phyloP scores from a whole-genome alignment of 2,888 invertebrate genomes.

The Chirona hameri region DNA sequence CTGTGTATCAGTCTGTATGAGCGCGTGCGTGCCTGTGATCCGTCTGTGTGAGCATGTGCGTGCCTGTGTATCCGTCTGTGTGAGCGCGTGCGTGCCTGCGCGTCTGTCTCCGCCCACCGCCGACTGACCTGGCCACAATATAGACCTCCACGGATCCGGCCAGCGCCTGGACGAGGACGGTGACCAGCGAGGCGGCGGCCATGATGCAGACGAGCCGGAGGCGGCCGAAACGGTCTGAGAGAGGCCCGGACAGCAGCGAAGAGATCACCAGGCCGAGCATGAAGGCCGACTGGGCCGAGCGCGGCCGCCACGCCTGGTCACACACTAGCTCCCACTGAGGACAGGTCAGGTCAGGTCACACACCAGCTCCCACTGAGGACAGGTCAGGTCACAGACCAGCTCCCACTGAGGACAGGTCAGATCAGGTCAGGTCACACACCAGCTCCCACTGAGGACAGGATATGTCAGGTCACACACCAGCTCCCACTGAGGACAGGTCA shows the following conservation, averaged over 20 bases:
- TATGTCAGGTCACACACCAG: background rate
- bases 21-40: too few species aligned
- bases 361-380: background rate
- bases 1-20: too few species aligned
- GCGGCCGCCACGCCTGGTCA: conserved; percentile 12
- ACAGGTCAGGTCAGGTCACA: background rate
- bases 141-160: background rate
- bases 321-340: background rate
- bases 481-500: too few species aligned
- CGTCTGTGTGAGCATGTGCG: too few species aligned
- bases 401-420: background rate
- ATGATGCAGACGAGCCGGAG: background rate
- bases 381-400: background rate
- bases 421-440: background rate
- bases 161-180: background rate
- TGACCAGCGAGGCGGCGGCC: background rate
- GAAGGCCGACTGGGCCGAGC: conserved; percentile 28
- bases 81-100: too few species aligned
- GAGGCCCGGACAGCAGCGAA: background rate
- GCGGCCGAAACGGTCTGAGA: conserved; percentile 13
- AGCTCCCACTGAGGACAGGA: background rate
- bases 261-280: conserved; percentile 9
- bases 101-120: too few species aligned
- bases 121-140: background rate
- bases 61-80: too few species aligned